Evolutionary conservation across 2,113 vertebrate genomes (phyloP), one percentile per base, ranked within the genome.

Genomic region (Corythoichthys intestinalis): DNA sequence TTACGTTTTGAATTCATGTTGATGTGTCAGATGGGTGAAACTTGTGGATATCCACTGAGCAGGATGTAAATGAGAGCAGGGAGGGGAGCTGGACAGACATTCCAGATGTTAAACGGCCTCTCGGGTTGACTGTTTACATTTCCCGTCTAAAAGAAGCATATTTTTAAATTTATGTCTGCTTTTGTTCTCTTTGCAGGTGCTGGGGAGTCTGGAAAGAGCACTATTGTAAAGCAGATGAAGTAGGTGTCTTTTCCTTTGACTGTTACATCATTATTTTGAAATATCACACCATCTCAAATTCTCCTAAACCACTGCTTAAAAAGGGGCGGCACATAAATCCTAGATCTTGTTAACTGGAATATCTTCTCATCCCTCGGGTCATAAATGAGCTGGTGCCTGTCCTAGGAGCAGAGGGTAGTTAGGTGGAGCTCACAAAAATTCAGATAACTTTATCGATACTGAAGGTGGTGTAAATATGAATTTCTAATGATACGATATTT

Each of bases 191-290:
- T 78, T n/a, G 1, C 91, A 98, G 96, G 96, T 94, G 96, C 96
- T 0, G 96, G 96, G 0, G 96, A 98, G 83, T 98, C 96, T 0
- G 96, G 96, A 73, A 98, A 98, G 92, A 98, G 96, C 90, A 98
- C 96, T 87, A 97, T 97, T 0, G 96, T 98, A 85, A 98, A 97
- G 91, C 96, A 98, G 91, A 97, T 98, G 96, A 98, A 98, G 96
- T 98, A 86, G 96, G 96, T 93, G 50, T 65, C 77, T 69, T 86
- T 88, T 81, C 88, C 81, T 83, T 81, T 66, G 13, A 70, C 80
- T 11, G 7, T 44, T 10, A 9, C 44, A 37, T 10, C 37, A 39
- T 4, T 1, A 15, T 62, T 41, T 44, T 6, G 38, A 17, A 38
- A 5, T 12, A 60, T 39, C 12, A 39, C 58, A 39, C 12, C 48